Conservation (phyloP, 2,113 vertebrate species). For the Paramisgurnus dabryanus region DNA sequence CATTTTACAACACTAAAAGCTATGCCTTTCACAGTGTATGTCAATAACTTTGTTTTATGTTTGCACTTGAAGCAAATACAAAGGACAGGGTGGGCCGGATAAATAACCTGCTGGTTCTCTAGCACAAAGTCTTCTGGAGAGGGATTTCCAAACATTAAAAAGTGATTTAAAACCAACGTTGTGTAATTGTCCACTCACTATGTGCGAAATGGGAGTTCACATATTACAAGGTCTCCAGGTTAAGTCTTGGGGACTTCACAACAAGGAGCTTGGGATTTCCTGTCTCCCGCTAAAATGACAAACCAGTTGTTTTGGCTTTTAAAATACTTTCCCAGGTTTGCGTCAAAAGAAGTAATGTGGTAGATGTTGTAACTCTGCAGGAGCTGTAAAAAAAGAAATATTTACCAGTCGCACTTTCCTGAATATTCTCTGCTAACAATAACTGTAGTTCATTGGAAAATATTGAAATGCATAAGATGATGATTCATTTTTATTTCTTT, state of each 20-base stretch:
- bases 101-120: slow-evolving; percentile 51
- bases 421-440: slow-evolving; percentile 8
- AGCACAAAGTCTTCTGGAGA: slow-evolving; percentile 45
- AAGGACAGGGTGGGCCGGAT: slow-evolving; percentile 44
- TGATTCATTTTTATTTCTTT: not conserved
- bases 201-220: slow-evolving; percentile 23
- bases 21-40: slow-evolving; percentile 50
- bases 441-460: slow-evolving; percentile 4
- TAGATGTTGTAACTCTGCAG: slow-evolving; percentile 21
- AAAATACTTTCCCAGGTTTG: slow-evolving; percentile 37
- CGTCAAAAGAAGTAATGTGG: slow-evolving; percentile 47
- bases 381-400: slow-evolving; percentile 24
- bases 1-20: slow-evolving; percentile 57
- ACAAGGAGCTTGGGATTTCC: slow-evolving; percentile 47
- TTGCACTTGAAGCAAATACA: slow-evolving; percentile 54
- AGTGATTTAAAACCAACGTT: slow-evolving; percentile 55
- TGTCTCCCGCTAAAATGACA: slow-evolving; percentile 43
- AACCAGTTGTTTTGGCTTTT: slow-evolving; percentile 45
- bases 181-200: slow-evolving; percentile 43
- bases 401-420: not conserved
- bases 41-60: slow-evolving; percentile 47
- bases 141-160: slow-evolving; percentile 45
- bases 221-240: not conserved
- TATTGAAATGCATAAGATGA: slow-evolving; percentile 4
- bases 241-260: slow-evolving; percentile 12